Conservation (phyloP, 1,140 invertebrate genomes). For the Mamestra configurata region DNA sequence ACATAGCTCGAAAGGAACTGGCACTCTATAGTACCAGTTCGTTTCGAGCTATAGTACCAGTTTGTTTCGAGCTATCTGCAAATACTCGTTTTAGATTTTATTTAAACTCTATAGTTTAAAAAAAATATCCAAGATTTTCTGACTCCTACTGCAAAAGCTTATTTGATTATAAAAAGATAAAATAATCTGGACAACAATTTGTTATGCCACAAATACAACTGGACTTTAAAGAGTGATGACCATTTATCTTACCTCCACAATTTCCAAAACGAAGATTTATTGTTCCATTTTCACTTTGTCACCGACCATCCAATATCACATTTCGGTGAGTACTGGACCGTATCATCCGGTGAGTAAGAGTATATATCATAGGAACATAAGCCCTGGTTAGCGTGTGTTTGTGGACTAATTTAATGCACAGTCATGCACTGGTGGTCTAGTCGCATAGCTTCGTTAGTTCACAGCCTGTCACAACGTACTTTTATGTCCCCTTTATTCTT, state of each 20-base stretch:
- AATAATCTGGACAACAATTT: too few species aligned
- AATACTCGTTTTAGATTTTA: too few species aligned
- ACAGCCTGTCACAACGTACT: conserved; percentile 20
- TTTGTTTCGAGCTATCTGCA: too few species aligned
- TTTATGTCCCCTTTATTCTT: conserved; percentile 40
- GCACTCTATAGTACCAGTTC: too few species aligned
- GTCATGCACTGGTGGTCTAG: conserved; percentile 61
- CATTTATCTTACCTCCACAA: neutral
- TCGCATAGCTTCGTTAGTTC: conserved; percentile 64
- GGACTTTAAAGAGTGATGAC: too few species aligned
- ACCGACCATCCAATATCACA: conserved; percentile 22
- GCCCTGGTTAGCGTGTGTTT: conserved; percentile 38
- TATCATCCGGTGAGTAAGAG: conserved; percentile 18
- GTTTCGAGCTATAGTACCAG: too few species aligned
- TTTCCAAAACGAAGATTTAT: neutral
- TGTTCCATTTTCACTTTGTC: neutral
- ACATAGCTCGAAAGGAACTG: too few species aligned
- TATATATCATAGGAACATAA: conserved; percentile 33
- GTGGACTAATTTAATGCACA: conserved; percentile 67
- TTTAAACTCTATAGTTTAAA: too few species aligned
- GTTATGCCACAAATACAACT: too few species aligned
- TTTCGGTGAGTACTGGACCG: conserved; percentile 14
- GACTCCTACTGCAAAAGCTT: too few species aligned
- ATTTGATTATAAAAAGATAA: too few species aligned
- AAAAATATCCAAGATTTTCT: too few species aligned